Conservation (phyloP, 2,113 vertebrate genomes). For the Lepidiolamprologus cunningtoni region DNA sequence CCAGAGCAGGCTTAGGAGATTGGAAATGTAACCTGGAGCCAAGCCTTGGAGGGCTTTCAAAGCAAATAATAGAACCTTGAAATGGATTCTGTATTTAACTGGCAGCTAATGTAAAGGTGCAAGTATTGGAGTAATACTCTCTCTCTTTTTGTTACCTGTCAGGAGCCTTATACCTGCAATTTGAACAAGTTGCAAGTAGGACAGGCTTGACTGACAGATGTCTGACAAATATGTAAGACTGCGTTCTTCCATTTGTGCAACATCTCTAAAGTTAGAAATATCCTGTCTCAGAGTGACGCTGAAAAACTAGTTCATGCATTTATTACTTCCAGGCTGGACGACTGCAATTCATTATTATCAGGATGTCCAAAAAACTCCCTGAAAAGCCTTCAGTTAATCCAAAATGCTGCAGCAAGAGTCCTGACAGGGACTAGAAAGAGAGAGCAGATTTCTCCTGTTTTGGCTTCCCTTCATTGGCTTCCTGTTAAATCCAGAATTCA, state of each 20-base stretch:
- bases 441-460: no score
- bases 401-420: no score
- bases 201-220: not conserved
- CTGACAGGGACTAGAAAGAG: no score
- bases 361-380: rapidly evolving
- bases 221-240: not conserved
- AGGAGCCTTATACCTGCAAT: not conserved
- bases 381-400: rapidly evolving
- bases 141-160: not conserved
- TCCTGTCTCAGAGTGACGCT: no score
- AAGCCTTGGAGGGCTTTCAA: not conserved
- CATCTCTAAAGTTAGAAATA: no score
- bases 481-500: no score
- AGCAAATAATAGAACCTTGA: not conserved
- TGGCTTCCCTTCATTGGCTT: no score
- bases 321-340: no score
- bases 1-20: not conserved
- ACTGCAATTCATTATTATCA: rapidly evolving
- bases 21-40: not conserved
- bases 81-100: not conserved
- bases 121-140: not conserved
- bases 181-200: not conserved
- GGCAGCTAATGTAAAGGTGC: not conserved
- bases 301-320: no score
- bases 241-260: rapidly evolving